A percentile compares a stretch with the other conserved stretches of the same genome.
Evolutionary conservation across 1,140 invertebrate species (phyloP).

Genomic region (Druon quercuslanigerum): DNA sequence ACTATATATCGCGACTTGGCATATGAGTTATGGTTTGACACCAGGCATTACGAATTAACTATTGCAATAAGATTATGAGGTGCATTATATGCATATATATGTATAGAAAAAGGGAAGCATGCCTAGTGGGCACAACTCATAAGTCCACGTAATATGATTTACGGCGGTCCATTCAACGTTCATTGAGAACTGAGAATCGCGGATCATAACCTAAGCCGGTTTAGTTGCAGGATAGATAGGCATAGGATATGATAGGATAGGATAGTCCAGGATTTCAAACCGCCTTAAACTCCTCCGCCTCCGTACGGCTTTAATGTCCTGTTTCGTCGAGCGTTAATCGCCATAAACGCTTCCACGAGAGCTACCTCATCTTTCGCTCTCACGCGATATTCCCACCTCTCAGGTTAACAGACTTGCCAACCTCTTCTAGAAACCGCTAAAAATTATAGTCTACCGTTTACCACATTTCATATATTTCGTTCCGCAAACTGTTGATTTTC

Average conservation of each 20-base stretch:
- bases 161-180: not conserved
- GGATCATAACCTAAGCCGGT: not conserved
- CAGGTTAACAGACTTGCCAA: conserved; percentile 5
- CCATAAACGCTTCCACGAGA: conserved; percentile 21
- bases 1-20: not conserved
- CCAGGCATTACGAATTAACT: not conserved
- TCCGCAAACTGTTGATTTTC: not conserved
- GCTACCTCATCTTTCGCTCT: conserved; percentile 27
- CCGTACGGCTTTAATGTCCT: conserved; percentile 13
- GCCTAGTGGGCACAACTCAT: not conserved
- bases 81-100: not conserved
- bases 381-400: conserved; percentile 17
- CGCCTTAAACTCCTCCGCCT: conserved; percentile 3
- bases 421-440: conserved; percentile 9
- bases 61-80: not conserved
- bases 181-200: not conserved
- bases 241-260: not conserved
- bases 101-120: not conserved
- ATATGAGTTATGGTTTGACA: not conserved
- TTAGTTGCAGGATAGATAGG: not conserved
- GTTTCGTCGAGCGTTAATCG: conserved; percentile 22
- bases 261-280: conserved; percentile 1
- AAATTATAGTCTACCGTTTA: not conserved
- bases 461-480: not conserved
- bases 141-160: conserved; percentile 16